Percentiles rank a stretch among this genome's conserved stretches.
These are phyloP conservation scores for Oreochromis mossambicus DNA, from an alignment of 2,797 vertebrate genomes.

Conservation along the genomic window DNA sequence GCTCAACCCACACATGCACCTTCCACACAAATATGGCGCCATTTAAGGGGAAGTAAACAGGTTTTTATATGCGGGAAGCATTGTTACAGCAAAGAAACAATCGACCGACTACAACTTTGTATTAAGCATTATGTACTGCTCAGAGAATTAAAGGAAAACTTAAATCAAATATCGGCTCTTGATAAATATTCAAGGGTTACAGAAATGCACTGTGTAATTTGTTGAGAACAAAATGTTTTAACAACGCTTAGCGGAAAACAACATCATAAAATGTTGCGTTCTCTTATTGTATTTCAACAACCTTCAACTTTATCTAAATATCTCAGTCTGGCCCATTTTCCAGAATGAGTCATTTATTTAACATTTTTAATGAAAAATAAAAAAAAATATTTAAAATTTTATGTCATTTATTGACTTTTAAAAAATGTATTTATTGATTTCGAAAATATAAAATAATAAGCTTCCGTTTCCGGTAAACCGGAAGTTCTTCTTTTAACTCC, in stretches of 20 bases:
- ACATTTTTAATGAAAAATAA: background rate
- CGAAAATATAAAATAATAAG: rapidly evolving
- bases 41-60: background rate
- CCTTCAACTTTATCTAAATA: background rate
- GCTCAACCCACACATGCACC: background rate
- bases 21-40: rapidly evolving
- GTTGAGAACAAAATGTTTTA: background rate
- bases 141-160: background rate
- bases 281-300: background rate
- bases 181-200: rapidly evolving
- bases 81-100: background rate
- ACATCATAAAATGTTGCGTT: background rate
- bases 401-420: background rate
- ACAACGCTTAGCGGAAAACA: background rate
- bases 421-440: background rate
- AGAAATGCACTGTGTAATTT: background rate
- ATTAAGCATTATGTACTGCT: background rate
- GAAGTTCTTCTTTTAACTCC: background rate
- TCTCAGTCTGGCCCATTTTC: background rate
- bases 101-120: background rate
- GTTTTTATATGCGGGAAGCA: background rate
- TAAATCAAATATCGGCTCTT: background rate
- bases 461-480: slow-evolving; percentile 19
- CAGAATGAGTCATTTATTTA: rapidly evolving
- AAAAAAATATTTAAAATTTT: rapidly evolving